Conservation (phyloP, 2,888 invertebrate genomes). For the Ophion costatus region DNA sequence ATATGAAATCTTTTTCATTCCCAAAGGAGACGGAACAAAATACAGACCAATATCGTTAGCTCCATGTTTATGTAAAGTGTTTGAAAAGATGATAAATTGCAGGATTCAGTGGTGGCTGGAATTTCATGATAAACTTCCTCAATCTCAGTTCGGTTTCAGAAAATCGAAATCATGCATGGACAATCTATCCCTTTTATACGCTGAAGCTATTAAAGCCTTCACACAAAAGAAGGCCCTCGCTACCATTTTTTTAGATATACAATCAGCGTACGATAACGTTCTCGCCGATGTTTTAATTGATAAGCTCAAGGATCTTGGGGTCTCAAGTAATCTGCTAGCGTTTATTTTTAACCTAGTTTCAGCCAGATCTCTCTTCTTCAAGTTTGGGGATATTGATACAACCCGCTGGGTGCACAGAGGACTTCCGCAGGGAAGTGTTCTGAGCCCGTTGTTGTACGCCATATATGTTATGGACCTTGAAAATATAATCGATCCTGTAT, state of each 20-base stretch:
- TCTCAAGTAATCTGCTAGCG: background rate
- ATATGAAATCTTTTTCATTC: slow-evolving; percentile 40
- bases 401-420: background rate
- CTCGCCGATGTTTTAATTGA: slow-evolving; percentile 4
- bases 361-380: too few species aligned
- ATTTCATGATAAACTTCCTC: background rate
- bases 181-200: too few species aligned
- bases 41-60: slow-evolving; percentile 10
- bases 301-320: background rate
- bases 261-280: too few species aligned
- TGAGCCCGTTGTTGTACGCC: slow-evolving; percentile 7
- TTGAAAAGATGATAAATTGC: slow-evolving; percentile 23
- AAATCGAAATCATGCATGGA: slow-evolving; percentile 6
- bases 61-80: slow-evolving; percentile 1
- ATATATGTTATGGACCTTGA: background rate
- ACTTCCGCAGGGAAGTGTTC: too few species aligned
- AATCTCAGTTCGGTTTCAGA: slow-evolving; percentile 15
- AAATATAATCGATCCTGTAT: too few species aligned
- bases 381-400: background rate
- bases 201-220: too few species aligned
- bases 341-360: slow-evolving; percentile 1
- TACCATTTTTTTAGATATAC: too few species aligned
- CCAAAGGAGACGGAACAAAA: background rate
- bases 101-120: slow-evolving; percentile 18
- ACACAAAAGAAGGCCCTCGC: too few species aligned